Evolutionary conservation across 2,888 invertebrate species (phyloP).

Genomic region (Rhagium mordax): DNA sequence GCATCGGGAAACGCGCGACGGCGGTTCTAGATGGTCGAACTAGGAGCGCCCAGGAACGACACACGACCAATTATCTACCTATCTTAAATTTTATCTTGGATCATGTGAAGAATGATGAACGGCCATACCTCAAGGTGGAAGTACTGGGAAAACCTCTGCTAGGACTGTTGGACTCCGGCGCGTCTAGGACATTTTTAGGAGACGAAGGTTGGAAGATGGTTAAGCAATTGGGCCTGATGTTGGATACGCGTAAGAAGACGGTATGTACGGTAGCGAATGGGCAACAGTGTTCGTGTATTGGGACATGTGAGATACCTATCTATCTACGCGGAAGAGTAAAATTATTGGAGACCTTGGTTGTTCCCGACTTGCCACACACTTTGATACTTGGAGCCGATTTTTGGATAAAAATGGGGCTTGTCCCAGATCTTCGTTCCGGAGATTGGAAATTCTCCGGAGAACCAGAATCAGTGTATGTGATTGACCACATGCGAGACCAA

Average conservation of each 20-base stretch:
- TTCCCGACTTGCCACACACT: constrained; percentile 34
- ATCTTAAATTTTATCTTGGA: background rate
- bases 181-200: background rate
- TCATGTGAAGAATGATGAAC: background rate
- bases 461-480: no score
- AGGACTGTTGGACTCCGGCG: background rate
- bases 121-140: background rate
- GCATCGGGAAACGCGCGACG: constrained; percentile 20
- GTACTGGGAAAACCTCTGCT: constrained; percentile 6
- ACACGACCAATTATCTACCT: background rate
- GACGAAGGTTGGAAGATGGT: background rate
- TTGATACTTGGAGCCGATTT: constrained; percentile 46
- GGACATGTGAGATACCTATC: constrained; percentile 24
- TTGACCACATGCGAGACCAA: no score
- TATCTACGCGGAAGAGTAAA: constrained; percentile 25
- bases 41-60: background rate
- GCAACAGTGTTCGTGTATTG: constrained; percentile 24
- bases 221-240: background rate
- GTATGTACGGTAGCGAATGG: constrained; percentile 47
- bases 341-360: constrained; percentile 42
- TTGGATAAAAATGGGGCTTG: constrained; percentile 44
- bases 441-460: no score
- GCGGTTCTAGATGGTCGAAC: constrained; percentile 15
- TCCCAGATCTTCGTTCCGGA: constrained; percentile 37
- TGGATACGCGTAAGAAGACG: constrained; percentile 1